Evolutionary conservation across 1,140 invertebrate genomes (phyloP).

Genomic region (Popillia japonica): DNA sequence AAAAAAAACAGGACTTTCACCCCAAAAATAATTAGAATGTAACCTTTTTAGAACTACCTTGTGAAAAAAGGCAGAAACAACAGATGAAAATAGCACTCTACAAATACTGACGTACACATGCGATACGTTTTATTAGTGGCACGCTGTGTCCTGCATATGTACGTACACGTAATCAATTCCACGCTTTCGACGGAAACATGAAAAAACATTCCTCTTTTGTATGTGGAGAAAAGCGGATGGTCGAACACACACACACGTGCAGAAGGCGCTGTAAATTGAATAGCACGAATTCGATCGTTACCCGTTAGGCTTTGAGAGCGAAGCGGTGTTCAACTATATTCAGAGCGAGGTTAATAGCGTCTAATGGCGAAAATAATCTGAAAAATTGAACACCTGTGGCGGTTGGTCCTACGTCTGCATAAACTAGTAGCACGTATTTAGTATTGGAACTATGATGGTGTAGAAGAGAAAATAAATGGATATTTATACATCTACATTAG

Average conservation of each 20-base stretch:
- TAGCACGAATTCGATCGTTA: background rate
- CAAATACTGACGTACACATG: too few species aligned
- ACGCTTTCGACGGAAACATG: background rate
- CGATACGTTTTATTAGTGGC: background rate
- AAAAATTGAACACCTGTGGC: slow-evolving; percentile 13
- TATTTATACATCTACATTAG: too few species aligned
- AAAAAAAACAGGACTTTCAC: too few species aligned
- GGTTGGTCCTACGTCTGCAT: background rate
- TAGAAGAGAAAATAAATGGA: too few species aligned
- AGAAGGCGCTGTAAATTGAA: background rate
- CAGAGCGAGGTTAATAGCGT: background rate
- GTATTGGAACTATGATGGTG: background rate
- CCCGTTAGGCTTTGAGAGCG: background rate
- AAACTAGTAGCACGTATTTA: background rate
- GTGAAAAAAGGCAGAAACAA: too few species aligned
- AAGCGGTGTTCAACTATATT: background rate
- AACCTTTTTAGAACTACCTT: too few species aligned
- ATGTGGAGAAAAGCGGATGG: background rate
- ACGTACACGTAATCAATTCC: background rate
- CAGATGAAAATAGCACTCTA: too few species aligned
- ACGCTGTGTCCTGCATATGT: background rate
- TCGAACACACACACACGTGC: background rate
- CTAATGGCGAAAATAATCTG: slow-evolving; percentile 5
- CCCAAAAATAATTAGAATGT: too few species aligned
- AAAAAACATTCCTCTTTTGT: background rate